Conservation (phyloP, 2,113 vertebrate genomes). For the Stegastes partitus region DNA sequence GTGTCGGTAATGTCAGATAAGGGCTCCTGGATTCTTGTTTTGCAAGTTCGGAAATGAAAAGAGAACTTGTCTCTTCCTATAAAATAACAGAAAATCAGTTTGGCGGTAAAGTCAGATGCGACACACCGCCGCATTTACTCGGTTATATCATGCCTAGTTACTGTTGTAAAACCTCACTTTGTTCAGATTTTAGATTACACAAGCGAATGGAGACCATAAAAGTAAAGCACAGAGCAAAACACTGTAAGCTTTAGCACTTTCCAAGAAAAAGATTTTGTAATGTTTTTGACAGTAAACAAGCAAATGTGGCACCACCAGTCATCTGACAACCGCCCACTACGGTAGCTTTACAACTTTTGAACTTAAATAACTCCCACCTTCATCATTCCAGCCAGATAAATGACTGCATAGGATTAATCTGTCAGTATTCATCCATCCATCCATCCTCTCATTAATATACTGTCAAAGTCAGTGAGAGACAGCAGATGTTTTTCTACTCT, state of each 20-base stretch:
- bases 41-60: too few species aligned
- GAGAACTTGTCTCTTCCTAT: too few species aligned
- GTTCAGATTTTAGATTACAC: background rate
- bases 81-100: too few species aligned
- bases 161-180: background rate
- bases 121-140: background rate
- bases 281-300: background rate
- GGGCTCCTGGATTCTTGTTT: too few species aligned
- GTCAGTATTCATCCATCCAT: conserved; percentile 22
- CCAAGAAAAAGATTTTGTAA: background rate
- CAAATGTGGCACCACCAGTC: background rate
- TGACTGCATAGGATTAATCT: background rate
- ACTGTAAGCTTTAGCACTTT: background rate
- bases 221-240: background rate
- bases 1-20: too few species aligned
- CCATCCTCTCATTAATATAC: conserved; percentile 1
- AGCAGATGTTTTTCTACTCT: conserved; percentile 54
- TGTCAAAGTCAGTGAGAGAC: conserved; percentile 32
- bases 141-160: background rate
- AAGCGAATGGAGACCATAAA: too few species aligned
- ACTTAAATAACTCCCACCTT: background rate
- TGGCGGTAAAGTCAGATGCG: too few species aligned
- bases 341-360: too few species aligned
- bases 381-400: background rate
- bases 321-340: background rate